phyloP scores from a whole-genome alignment of 2,113 vertebrate genomes.

The Brienomyrus brachyistius region DNA sequence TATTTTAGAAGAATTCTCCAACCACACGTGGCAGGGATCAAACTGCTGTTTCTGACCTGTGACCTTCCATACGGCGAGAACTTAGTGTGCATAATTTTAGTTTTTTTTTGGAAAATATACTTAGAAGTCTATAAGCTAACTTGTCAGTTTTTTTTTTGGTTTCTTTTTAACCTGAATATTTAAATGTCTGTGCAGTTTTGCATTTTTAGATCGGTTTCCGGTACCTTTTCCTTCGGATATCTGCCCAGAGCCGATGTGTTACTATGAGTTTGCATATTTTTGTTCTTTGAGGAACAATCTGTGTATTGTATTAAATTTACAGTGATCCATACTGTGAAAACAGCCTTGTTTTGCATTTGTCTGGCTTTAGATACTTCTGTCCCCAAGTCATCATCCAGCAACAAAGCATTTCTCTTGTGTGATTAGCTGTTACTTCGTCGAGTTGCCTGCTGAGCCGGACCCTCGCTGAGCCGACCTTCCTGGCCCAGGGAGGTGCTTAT shows the following conservation, averaged over 20 bases:
- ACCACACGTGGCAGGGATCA: slow-evolving; percentile 34
- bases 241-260: slow-evolving; percentile 14
- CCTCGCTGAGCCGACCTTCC: background rate
- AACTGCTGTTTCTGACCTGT: slow-evolving; percentile 1
- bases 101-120: slow-evolving; percentile 33
- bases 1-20: slow-evolving; percentile 31
- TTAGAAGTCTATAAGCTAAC: slow-evolving; percentile 54
- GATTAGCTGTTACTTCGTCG: background rate
- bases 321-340: slow-evolving; percentile 10
- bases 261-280: background rate
- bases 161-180: slow-evolving; percentile 54
- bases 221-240: background rate
- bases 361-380: background rate
- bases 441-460: background rate
- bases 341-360: slow-evolving; percentile 8
- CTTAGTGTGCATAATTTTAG: slow-evolving; percentile 45
- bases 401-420: background rate
- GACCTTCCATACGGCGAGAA: slow-evolving; percentile 19
- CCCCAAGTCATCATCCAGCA: background rate
- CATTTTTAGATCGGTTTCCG: slow-evolving; percentile 38
- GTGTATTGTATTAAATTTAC: slow-evolving; percentile 23
- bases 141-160: slow-evolving; percentile 41
- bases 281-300: slow-evolving; percentile 7
- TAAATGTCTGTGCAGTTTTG: slow-evolving; percentile 49
- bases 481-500: background rate